Conservation (phyloP, 2,888 invertebrate species). For the Eupithecia tripunctaria region DNA sequence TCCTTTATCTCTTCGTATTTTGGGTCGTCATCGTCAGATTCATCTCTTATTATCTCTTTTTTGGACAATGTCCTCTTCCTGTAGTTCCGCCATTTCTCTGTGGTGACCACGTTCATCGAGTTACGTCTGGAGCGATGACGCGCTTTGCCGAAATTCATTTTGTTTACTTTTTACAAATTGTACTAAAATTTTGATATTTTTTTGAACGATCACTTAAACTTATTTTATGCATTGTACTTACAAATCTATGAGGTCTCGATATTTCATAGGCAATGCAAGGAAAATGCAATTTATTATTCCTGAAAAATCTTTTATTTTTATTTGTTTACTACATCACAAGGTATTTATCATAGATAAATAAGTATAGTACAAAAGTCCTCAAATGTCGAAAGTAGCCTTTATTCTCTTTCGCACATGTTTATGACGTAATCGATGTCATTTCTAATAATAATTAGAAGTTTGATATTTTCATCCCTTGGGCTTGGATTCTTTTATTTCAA, state of each 20-base stretch:
- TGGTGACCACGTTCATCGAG: constrained; percentile 62
- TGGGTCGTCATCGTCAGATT: constrained; percentile 65
- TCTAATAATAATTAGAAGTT: neutral
- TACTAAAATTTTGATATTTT: constrained; percentile 58
- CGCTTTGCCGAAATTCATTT: constrained; percentile 73
- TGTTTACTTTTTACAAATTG: constrained; percentile 40
- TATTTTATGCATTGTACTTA: constrained; percentile 44
- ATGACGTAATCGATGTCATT: neutral
- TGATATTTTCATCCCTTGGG: neutral
- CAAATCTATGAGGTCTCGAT: constrained; percentile 61
- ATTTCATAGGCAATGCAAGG: constrained; percentile 5
- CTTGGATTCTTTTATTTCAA: neutral
- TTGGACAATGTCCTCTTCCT: constrained; percentile 57
- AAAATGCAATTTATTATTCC: neutral
- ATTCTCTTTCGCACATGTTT: neutral
- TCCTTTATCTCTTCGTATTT: constrained; percentile 62
- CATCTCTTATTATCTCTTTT: constrained; percentile 53
- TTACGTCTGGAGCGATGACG: constrained; percentile 61
- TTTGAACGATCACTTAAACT: constrained; percentile 52
- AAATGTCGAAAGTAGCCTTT: too few relatives aligned
- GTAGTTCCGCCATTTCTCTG: constrained; percentile 69
- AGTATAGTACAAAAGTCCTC: too few relatives aligned
- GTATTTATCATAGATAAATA: too few relatives aligned
- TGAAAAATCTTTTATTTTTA: neutral
- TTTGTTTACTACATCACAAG: too few relatives aligned